A percentile compares a stretch with the other conserved stretches of the same genome.
phyloP scores from a whole-genome alignment of 1,140 invertebrate genomes.

The Drosophila pachea region DNA sequence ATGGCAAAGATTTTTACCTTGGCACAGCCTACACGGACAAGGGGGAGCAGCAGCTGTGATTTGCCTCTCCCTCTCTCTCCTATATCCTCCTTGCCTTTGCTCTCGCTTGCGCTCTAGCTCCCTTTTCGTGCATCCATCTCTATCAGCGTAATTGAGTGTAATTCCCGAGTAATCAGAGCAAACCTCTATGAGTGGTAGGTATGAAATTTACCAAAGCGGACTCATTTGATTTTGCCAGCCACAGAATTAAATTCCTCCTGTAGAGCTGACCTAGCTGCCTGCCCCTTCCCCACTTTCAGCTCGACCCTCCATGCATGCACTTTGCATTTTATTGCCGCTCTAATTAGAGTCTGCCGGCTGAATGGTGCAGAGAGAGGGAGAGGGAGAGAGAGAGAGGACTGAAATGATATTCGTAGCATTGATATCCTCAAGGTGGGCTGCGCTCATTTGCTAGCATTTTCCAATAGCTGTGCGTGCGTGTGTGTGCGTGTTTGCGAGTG shows the following conservation, averaged over 20 bases:
- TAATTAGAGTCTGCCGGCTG: constrained; percentile 60
- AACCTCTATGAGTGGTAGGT: constrained; percentile 4
- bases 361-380: too few species aligned
- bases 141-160: constrained; percentile 24
- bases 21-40: constrained; percentile 4
- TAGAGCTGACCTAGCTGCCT: neutral
- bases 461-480: constrained; percentile 12
- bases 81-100: too few species aligned
- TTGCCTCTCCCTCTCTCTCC: neutral
- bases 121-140: neutral
- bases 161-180: constrained; percentile 32
- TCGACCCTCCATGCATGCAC: constrained; percentile 24
- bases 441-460: constrained; percentile 15
- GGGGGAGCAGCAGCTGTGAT: constrained; percentile 6
- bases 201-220: constrained; percentile 9
- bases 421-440: constrained; percentile 56
- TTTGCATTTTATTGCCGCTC: constrained; percentile 69
- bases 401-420: constrained; percentile 20
- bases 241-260: constrained; percentile 20
- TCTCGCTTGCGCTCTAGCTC: neutral
- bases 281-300: neutral
- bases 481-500: constrained; percentile 19
- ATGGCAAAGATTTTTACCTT: constrained; percentile 34
- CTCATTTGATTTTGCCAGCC: constrained; percentile 26
- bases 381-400: neutral